Conservation (phyloP, 1,140 invertebrate genomes). For the Ceratosolen solmsi region DNA sequence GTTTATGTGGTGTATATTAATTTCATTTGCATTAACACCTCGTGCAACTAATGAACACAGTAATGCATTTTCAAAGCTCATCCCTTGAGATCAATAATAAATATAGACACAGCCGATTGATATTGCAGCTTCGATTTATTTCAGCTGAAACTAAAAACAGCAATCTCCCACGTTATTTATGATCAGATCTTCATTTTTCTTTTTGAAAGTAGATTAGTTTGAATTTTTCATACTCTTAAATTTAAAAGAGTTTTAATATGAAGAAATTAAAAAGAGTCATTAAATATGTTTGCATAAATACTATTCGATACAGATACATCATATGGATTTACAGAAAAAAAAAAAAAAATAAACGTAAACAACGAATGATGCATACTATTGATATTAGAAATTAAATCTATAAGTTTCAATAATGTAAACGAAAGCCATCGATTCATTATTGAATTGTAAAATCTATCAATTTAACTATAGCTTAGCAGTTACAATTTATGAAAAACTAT, state of each 20-base stretch:
- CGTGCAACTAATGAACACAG: neutral
- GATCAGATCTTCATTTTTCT: neutral
- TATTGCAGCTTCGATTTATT: neutral
- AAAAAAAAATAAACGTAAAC: no score
- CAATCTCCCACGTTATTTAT: neutral
- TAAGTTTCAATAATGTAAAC: neutral
- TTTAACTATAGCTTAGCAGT: no score
- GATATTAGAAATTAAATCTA: neutral
- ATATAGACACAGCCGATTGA: neutral
- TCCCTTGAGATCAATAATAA: slow-evolving; percentile 11
- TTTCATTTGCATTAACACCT: slow-evolving; percentile 34
- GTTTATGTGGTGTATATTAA: slow-evolving; percentile 36
- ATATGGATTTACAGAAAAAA: neutral
- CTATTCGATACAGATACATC: neutral
- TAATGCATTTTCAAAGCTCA: slow-evolving; percentile 13
- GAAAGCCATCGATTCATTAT: neutral
- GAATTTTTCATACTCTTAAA: neutral
- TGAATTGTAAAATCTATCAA: neutral
- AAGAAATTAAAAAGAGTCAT: no score
- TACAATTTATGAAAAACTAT: no score
- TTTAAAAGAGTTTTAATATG: no score
- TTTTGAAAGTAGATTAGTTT: neutral
- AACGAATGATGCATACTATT: neutral
- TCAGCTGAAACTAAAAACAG: neutral
- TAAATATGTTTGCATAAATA: neutral